phyloP scores from a whole-genome alignment of 64 coral and sea anemone species.

The Montipora capricornis region DNA sequence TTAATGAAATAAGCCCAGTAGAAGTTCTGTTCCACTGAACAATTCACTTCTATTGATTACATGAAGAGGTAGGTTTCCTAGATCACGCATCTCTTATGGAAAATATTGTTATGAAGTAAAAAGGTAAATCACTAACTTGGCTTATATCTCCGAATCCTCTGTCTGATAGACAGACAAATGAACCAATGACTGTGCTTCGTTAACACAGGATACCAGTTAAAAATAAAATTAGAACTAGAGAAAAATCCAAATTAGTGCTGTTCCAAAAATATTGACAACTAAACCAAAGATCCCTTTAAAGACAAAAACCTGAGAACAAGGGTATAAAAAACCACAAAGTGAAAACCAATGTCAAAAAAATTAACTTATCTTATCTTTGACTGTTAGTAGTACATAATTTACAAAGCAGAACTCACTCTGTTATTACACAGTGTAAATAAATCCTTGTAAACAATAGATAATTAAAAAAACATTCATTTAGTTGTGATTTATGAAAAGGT shows the following conservation, averaged over 20 bases:
- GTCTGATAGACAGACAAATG: too few species aligned
- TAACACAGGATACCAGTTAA: background rate
- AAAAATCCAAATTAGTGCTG: background rate
- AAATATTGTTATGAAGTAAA: too few species aligned
- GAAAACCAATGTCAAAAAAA: too few species aligned
- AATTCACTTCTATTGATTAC: too few species aligned
- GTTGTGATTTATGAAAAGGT: conserved; percentile 35
- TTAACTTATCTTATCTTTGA: background rate
- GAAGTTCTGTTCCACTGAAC: too few species aligned
- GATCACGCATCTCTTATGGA: too few species aligned
- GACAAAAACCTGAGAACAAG: background rate
- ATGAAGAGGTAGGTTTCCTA: too few species aligned
- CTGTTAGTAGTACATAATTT: background rate
- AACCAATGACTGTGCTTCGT: too few species aligned
- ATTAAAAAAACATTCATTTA: conserved; percentile 47
- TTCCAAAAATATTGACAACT: background rate
- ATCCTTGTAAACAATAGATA: conserved; percentile 45
- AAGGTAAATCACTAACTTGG: too few species aligned
- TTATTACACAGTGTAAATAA: conserved; percentile 49
- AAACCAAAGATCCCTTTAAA: background rate
- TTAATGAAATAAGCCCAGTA: background rate
- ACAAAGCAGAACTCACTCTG: conserved; percentile 5
- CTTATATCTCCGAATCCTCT: too few species aligned
- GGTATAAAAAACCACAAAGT: too few species aligned
- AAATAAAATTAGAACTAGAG: background rate